Evolutionary conservation across 2,888 invertebrate genomes (phyloP), one percentile per base, ranked within the genome.

Genomic region (Lasiommata megera): DNA sequence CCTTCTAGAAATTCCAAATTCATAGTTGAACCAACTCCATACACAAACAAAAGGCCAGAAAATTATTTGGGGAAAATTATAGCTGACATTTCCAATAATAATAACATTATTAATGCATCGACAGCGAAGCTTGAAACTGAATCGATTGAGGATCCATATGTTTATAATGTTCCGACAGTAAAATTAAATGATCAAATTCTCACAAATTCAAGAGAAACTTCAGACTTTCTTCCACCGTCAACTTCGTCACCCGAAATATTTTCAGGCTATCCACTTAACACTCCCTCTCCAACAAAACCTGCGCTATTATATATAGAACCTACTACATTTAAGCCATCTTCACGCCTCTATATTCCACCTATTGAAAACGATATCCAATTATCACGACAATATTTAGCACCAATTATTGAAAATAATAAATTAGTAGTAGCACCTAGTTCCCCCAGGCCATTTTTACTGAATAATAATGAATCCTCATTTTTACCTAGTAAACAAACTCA

Each of bases 1-100:
- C 88, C 89, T n/a, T 73, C 79, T 8, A 88, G 81, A 70, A 68
- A 77, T 36, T 80, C 75, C 11, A 82, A 75, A 66, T 60, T 85
- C 53, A 67, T 79, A 17, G 72, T 70, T 11, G 76, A 80, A 53
- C 77, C 84, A 3, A 79, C 82, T 46, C 70, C 84, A 3, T 85
- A 84, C 29, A 73, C 72, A 14, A 84, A 84, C 55, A 60, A 74
- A 29, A 77, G 66, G 61, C 82, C 84, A 5, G 71, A 73, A 12
- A 76, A 75, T 59, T 58, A 73, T 11, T 66, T 69, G 46, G 76
- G 75, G 65, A 75, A 73, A 54, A 62, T 77, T 5, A 56, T 74
- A 7, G 62, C 69, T 11, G 73, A 77, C 40, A 74, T 70, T 29
- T 16, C 38, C 9, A 23, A 14, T 36, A 40, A 34, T 50, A 31